Evolutionary conservation across 2,797 vertebrate genomes (phyloP).

Genomic region (Nannoperca australis): DNA sequence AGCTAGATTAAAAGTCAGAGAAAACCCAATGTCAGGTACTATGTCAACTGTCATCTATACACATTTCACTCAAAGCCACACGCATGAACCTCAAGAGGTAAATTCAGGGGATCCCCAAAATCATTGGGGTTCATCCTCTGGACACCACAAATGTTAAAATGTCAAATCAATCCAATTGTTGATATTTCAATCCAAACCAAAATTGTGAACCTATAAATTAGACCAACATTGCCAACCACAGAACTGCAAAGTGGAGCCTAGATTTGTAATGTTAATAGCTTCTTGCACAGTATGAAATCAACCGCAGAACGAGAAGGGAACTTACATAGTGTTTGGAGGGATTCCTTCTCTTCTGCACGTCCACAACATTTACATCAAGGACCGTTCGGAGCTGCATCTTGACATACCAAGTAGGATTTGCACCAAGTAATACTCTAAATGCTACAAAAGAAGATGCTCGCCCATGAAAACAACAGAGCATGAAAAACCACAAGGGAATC

Average conservation of each 20-base stretch:
- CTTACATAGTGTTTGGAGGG: slow-evolving; percentile 97
- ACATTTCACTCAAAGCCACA: background rate
- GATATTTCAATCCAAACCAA: background rate
- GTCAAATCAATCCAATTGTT: background rate
- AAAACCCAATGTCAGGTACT: background rate
- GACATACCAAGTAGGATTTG: slow-evolving; percentile 29
- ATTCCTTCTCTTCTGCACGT: slow-evolving; percentile 94
- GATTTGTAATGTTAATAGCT: background rate
- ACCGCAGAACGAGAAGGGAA: slow-evolving; percentile 37
- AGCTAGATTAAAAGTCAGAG: background rate
- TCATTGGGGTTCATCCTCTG: background rate
- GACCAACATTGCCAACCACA: background rate
- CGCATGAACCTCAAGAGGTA: background rate
- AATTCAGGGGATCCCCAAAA: no score
- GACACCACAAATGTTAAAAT: background rate
- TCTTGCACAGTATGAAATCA: background rate
- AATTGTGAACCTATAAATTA: background rate
- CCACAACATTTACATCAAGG: slow-evolving; percentile 92
- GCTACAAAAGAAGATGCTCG: slow-evolving; percentile 28
- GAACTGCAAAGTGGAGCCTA: background rate
- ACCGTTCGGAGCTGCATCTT: slow-evolving; percentile 91
- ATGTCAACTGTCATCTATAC: background rate
- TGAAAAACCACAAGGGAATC: background rate
- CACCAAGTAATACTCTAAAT: slow-evolving; percentile 26
- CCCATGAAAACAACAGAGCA: slow-evolving; percentile 55